Evolutionary conservation across 1,140 invertebrate species (phyloP).

Genomic region (Vanessa atalanta): DNA sequence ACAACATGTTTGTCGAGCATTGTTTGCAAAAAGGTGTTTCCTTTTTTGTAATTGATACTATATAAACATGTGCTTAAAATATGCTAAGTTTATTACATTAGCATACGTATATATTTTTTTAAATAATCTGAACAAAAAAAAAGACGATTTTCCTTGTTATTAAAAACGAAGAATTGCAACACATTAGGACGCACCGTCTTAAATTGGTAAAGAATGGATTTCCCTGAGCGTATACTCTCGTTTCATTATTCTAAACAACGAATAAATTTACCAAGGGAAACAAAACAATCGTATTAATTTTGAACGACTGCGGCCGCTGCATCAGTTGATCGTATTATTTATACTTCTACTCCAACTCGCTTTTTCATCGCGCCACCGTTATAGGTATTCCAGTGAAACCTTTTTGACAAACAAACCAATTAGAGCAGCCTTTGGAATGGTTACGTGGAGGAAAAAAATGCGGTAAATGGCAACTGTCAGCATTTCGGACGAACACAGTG

Average conservation of each 20-base stretch:
- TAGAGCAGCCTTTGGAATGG: conserved; percentile 61
- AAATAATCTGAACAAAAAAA: background rate
- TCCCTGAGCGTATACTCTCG: conserved; percentile 66
- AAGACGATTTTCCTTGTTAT: conserved; percentile 41
- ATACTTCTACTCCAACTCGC: conserved; percentile 53
- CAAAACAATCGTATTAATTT: conserved; percentile 78
- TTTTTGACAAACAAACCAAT: conserved; percentile 66
- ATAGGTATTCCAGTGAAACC: conserved; percentile 43
- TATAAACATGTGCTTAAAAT: too few relatives aligned
- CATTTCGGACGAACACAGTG: conserved; percentile 70
- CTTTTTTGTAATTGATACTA: too few relatives aligned
- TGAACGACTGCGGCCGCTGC: conserved; percentile 67
- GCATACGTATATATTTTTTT: too few relatives aligned
- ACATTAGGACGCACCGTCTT: conserved; percentile 66
- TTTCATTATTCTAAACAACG: conserved; percentile 78
- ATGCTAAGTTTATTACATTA: too few relatives aligned
- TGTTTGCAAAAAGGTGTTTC: too few relatives aligned
- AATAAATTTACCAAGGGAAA: conserved; percentile 76
- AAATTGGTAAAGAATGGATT: conserved; percentile 76
- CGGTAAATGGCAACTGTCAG: conserved; percentile 71
- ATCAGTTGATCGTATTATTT: conserved; percentile 74
- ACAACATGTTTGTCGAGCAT: too few relatives aligned
- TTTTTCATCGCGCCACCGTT: conserved; percentile 42
- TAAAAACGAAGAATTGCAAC: conserved; percentile 69
- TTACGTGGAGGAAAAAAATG: conserved; percentile 62